Evolutionary conservation across 2,888 invertebrate species (phyloP).

Genomic region (Xestia sexstrigata): DNA sequence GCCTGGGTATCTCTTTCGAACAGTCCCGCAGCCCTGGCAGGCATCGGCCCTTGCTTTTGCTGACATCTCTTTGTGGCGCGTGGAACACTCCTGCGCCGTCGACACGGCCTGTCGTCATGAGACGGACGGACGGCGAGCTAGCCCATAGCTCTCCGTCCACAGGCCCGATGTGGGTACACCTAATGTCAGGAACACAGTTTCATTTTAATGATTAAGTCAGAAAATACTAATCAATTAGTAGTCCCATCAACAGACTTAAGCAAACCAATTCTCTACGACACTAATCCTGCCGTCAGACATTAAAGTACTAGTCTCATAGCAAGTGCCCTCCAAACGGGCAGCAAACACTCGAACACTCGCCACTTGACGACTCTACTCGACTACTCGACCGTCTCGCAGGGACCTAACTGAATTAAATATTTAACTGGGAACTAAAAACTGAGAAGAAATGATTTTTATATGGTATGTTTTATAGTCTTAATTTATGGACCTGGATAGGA

Average conservation of each 20-base stretch:
- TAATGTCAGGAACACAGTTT: neutral
- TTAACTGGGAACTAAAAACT: constrained; percentile 45
- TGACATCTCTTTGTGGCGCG: too few species aligned
- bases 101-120: too few species aligned
- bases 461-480: neutral
- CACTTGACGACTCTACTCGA: constrained; percentile 23
- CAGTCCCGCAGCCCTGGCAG: too few species aligned
- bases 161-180: neutral
- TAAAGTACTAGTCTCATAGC: constrained; percentile 26
- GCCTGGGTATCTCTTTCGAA: too few species aligned
- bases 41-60: too few species aligned
- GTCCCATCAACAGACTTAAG: neutral
- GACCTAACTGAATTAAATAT: constrained; percentile 55
- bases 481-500: neutral
- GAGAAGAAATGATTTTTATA: constrained; percentile 35
- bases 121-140: too few species aligned
- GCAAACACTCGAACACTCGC: constrained; percentile 44
- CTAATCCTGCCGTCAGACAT: constrained; percentile 30
- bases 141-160: too few species aligned
- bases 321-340: constrained; percentile 33
- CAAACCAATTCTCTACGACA: constrained; percentile 2
- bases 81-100: too few species aligned
- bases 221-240: neutral
- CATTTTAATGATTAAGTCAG: too few species aligned
- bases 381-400: constrained; percentile 33